These are phyloP conservation scores for Rhodeus uyekii DNA, from an alignment of 2,797 vertebrate genomes.

Conservation along the genomic window DNA sequence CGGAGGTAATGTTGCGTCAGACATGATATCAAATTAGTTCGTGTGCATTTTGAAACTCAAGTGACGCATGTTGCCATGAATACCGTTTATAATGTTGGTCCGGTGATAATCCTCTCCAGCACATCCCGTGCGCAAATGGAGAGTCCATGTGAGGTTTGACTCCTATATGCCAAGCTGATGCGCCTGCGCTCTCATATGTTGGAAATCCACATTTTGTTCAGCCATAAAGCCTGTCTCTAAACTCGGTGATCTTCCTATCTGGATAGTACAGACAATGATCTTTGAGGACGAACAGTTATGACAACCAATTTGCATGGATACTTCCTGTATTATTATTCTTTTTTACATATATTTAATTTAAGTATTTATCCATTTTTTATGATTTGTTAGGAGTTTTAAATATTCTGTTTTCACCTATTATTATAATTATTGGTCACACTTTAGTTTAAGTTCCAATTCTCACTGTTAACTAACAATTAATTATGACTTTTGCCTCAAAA, in stretches of 20 bases:
- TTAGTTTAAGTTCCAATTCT: too few relatives aligned
- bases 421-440: too few relatives aligned
- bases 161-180: conserved; percentile 1
- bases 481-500: too few relatives aligned
- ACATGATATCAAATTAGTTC: conserved; percentile 67
- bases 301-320: neutral
- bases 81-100: neutral
- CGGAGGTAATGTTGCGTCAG: conserved; percentile 71
- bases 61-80: neutral
- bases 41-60: neutral
- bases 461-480: too few relatives aligned
- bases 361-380: too few relatives aligned
- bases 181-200: conserved; percentile 40
- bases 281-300: neutral
- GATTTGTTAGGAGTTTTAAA: too few relatives aligned
- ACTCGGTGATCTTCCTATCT: neutral
- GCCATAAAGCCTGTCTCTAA: neutral
- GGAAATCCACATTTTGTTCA: neutral
- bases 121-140: conserved; percentile 22
- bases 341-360: too few relatives aligned
- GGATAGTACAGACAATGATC: neutral
- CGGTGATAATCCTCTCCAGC: neutral
- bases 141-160: neutral
- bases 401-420: neutral
- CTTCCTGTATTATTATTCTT: neutral